Conservation (phyloP, 92 coral and sea anemone genomes). For the Scolanthus callimorphus region DNA sequence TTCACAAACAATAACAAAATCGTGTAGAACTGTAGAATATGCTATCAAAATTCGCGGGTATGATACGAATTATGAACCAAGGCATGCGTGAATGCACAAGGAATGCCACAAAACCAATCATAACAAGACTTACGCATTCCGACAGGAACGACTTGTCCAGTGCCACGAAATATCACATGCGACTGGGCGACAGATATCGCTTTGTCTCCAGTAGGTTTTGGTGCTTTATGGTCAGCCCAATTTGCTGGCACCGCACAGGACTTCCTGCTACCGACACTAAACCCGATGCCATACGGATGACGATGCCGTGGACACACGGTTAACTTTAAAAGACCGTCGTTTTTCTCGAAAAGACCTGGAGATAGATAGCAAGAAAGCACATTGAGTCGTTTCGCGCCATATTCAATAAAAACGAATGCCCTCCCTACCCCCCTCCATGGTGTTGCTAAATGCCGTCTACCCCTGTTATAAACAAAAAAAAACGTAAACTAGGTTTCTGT, state of each 20-base stretch:
- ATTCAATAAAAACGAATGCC: too few species aligned
- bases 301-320: slow-evolving; percentile 28
- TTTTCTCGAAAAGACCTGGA: slow-evolving; percentile 6
- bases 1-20: background rate
- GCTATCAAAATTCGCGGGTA: too few species aligned
- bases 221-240: background rate
- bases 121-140: background rate
- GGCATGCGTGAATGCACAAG: too few species aligned
- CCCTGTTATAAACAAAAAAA: too few species aligned
- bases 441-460: too few species aligned
- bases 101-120: too few species aligned
- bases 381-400: too few species aligned
- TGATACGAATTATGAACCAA: too few species aligned
- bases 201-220: background rate
- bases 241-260: background rate
- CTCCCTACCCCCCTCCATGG: too few species aligned
- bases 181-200: background rate
- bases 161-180: background rate
- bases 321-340: background rate
- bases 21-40: too few species aligned
- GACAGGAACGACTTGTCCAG: background rate
- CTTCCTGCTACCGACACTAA: background rate
- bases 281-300: slow-evolving; percentile 9
- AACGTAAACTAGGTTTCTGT: too few species aligned
- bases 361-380: background rate